These are phyloP conservation scores for Hyperoplus immaculatus DNA, from an alignment of 2,797 vertebrate genomes.

Conservation along the genomic window DNA sequence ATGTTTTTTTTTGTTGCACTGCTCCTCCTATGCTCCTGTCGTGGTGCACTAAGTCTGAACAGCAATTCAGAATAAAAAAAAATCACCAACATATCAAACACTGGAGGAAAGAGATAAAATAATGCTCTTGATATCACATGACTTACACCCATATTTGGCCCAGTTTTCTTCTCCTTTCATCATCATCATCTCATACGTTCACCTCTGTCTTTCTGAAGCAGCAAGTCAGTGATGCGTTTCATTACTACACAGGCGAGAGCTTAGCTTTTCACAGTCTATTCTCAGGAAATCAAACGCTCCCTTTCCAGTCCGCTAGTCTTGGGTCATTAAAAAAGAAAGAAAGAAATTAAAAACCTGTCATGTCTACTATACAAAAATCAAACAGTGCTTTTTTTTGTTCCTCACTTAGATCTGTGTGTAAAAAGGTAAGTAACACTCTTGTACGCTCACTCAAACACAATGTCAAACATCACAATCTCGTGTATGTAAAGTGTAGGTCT, in stretches of 20 bases:
- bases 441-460: conserved; percentile 67
- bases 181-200: conserved; percentile 30
- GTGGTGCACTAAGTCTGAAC: conserved; percentile 46
- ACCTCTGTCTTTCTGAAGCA: conserved; percentile 61
- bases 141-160: conserved; percentile 72
- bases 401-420: conserved; percentile 67
- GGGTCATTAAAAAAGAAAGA: conserved; percentile 45
- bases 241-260: conserved; percentile 59
- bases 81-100: conserved; percentile 61
- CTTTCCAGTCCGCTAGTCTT: conserved; percentile 51
- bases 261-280: conserved; percentile 78
- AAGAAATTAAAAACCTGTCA: conserved; percentile 30
- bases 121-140: conserved; percentile 69
- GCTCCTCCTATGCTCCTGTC: conserved; percentile 51
- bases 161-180: conserved; percentile 54
- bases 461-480: conserved; percentile 63
- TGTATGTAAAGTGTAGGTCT: conserved; percentile 50
- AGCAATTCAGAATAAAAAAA: conserved; percentile 37
- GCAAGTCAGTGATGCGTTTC: conserved; percentile 71
- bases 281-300: conserved; percentile 62
- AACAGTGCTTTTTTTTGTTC: conserved; percentile 77
- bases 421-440: conserved; percentile 74
- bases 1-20: conserved; percentile 25
- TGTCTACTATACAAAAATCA: conserved; percentile 71
- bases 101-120: conserved; percentile 62